Conservation (phyloP, 2,888 invertebrate species). For the Dilophus febrilis region DNA sequence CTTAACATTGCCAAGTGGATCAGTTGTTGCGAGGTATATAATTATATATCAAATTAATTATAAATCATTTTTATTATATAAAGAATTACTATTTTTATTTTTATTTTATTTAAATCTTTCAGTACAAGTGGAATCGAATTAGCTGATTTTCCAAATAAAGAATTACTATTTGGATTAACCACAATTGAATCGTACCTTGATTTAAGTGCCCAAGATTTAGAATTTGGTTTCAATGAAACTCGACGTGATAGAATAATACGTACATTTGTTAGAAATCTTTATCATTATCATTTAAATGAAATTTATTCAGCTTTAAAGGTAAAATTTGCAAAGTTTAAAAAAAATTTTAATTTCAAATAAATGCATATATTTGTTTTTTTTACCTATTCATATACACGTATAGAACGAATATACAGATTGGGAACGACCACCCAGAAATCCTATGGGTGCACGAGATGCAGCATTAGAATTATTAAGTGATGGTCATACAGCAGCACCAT, state of each 20-base stretch:
- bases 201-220: slow-evolving; percentile 66
- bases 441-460: slow-evolving; percentile 69
- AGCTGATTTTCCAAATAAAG: slow-evolving; percentile 65
- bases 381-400: not conserved
- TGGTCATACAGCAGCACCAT: slow-evolving; percentile 76
- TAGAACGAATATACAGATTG: slow-evolving; percentile 94
- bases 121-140: slow-evolving; percentile 57
- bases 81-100: not conserved
- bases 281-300: slow-evolving; percentile 87
- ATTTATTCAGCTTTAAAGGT: slow-evolving; percentile 73
- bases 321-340: too few relatives aligned
- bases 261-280: slow-evolving; percentile 87
- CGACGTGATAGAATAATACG: slow-evolving; percentile 70
- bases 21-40: slow-evolving; percentile 34
- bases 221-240: slow-evolving; percentile 83
- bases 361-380: too few relatives aligned
- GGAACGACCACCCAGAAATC: slow-evolving; percentile 76
- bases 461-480: slow-evolving; percentile 78
- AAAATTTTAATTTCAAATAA: too few relatives aligned
- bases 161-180: slow-evolving; percentile 71
- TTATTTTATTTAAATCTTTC: slow-evolving; percentile 4
- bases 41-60: not conserved
- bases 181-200: slow-evolving; percentile 68
- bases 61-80: too few relatives aligned
- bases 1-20: slow-evolving; percentile 26